Conservation (phyloP, 2,888 invertebrate species). For the Lycaena phlaeas region DNA sequence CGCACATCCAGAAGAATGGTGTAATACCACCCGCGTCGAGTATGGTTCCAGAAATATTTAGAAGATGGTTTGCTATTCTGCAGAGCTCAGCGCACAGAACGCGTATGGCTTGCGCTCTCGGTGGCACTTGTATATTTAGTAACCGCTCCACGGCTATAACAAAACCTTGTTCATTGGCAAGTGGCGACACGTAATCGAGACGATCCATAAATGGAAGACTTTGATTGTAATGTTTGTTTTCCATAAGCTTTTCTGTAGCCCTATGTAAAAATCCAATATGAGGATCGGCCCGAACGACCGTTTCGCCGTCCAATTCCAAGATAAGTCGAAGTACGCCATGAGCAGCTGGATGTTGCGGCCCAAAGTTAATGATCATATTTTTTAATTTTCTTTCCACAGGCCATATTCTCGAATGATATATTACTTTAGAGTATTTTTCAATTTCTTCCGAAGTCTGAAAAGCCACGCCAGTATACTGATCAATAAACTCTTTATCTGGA, state of each 20-base stretch:
- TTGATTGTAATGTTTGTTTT: conserved; percentile 89
- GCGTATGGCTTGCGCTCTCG: conserved; percentile 85
- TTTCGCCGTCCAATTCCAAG: conserved; percentile 86
- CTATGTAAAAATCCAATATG: conserved; percentile 91
- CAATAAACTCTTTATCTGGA: conserved; percentile 76
- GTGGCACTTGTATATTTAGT: conserved; percentile 82
- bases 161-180: conserved; percentile 86
- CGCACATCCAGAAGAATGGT: conserved; percentile 93
- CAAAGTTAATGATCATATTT: conserved; percentile 85
- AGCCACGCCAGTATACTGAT: conserved; percentile 69
- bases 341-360: conserved; percentile 93
- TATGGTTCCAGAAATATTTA: conserved; percentile 81
- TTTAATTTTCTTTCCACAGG: conserved; percentile 74
- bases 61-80: conserved; percentile 85
- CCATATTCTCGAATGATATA: conserved; percentile 36
- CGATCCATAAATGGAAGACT: conserved; percentile 90
- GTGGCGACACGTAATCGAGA: conserved; percentile 88
- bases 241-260: conserved; percentile 92
- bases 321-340: conserved; percentile 90
- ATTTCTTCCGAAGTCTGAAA: conserved; percentile 69
- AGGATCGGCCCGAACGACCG: conserved; percentile 83
- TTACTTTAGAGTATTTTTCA: conserved; percentile 43
- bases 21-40: conserved; percentile 91
- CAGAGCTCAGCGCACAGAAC: conserved; percentile 83
- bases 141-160: conserved; percentile 87